Percentiles rank a stretch among this genome's conserved stretches.
Conservation (phyloP, 2,113 vertebrate genomes). For the Dolichallabes microphthalmus region DNA sequence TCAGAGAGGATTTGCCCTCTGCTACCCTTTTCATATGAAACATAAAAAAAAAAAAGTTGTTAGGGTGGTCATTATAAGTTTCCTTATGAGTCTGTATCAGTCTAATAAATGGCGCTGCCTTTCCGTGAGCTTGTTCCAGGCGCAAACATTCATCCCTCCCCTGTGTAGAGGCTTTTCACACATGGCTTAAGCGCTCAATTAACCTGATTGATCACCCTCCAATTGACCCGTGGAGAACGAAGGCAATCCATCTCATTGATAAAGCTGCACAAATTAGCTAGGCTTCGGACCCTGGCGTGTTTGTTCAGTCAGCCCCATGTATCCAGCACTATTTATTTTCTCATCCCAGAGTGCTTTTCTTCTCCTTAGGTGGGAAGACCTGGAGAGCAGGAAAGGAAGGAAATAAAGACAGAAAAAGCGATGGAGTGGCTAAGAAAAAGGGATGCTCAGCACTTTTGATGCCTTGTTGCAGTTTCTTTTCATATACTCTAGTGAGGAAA, state of each 20-base stretch:
- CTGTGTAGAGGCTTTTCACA: slow-evolving; percentile 31
- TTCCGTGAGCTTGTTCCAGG: slow-evolving; percentile 23
- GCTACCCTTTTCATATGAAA: not conserved
- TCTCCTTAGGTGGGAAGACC: slow-evolving; percentile 34
- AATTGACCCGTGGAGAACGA: slow-evolving; percentile 32
- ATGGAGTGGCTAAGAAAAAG: not conserved
- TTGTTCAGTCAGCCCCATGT: not conserved
- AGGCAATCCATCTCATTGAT: slow-evolving; percentile 55
- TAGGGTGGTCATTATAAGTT: slow-evolving; percentile 30
- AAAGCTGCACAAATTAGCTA: slow-evolving; percentile 35
- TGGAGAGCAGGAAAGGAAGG: not conserved
- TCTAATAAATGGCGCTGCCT: slow-evolving; percentile 23
- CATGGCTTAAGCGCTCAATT: slow-evolving; percentile 46
- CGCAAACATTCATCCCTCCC: slow-evolving; percentile 29
- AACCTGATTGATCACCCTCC: slow-evolving; percentile 52
- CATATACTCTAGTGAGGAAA: not conserved
- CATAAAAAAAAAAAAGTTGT: not conserved
- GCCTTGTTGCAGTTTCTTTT: slow-evolving; percentile 15
- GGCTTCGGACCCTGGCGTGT: slow-evolving; percentile 21
- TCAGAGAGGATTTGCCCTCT: not conserved
- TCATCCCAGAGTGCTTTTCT: slow-evolving; percentile 42
- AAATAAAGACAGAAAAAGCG: not conserved
- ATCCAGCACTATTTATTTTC: slow-evolving; percentile 38
- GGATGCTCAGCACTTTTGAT: slow-evolving; percentile 31
- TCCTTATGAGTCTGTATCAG: not conserved